These are phyloP conservation scores for Agelastica alni DNA, from an alignment of 2,888 invertebrate species.

Conservation along the genomic window DNA sequence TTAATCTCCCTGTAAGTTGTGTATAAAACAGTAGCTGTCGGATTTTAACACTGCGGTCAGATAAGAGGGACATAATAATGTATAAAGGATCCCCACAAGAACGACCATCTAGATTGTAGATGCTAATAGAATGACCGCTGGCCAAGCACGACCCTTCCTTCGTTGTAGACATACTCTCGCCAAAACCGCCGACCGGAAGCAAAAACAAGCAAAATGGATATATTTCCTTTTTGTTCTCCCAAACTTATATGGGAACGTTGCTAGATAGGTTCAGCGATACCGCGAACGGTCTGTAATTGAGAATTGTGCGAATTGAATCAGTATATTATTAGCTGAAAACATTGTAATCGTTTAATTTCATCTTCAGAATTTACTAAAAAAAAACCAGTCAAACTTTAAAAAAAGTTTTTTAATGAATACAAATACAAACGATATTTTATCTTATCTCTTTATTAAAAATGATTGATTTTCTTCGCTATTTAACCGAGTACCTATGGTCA, in stretches of 20 bases:
- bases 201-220: conserved; percentile 58
- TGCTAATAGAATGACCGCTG: conserved; percentile 59
- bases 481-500: too few relatives aligned
- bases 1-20: conserved; percentile 25
- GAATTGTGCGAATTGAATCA: conserved; percentile 51
- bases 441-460: too few relatives aligned
- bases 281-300: conserved; percentile 46
- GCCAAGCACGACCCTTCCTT: conserved; percentile 48
- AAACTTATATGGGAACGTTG: conserved; percentile 50
- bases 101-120: conserved; percentile 58
- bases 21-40: conserved; percentile 39
- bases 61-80: conserved; percentile 50
- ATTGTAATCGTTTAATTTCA: conserved; percentile 4
- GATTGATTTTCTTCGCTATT: too few relatives aligned
- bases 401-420: too few relatives aligned
- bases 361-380: too few relatives aligned
- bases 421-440: too few relatives aligned
- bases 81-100: conserved; percentile 53
- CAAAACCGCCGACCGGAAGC: conserved; percentile 48
- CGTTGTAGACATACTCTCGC: conserved; percentile 39
- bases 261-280: conserved; percentile 50
- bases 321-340: conserved; percentile 47
- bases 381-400: too few relatives aligned
- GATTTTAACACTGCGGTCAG: conserved; percentile 41
- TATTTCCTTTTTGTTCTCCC: conserved; percentile 56